Percentiles rank a stretch among this genome's conserved stretches.
Evolutionary conservation across 2,113 vertebrate genomes (phyloP).

Genomic region (Cathartes aura): DNA sequence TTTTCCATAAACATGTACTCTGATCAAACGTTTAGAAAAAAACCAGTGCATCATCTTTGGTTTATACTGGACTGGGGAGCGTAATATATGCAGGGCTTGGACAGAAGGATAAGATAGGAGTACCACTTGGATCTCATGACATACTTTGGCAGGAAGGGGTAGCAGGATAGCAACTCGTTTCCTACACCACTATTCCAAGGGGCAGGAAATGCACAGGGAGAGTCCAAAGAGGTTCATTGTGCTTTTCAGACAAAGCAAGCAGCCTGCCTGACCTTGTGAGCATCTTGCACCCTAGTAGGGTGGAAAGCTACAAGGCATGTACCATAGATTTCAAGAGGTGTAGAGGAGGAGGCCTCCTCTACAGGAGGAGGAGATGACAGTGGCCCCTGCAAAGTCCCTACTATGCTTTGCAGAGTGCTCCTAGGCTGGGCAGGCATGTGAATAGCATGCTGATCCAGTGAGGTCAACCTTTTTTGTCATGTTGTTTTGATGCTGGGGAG

Average conservation of each 20-base stretch:
- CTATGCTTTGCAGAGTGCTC: background rate
- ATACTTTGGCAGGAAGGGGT: background rate
- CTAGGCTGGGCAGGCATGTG: background rate
- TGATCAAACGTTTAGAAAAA: background rate
- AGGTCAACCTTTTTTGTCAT: background rate
- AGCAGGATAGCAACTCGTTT: background rate
- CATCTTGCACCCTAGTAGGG: background rate
- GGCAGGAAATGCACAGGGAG: background rate
- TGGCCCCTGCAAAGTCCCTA: background rate
- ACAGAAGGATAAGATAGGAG: background rate
- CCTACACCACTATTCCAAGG: background rate
- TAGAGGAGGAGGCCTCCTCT: background rate
- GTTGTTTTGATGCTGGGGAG: background rate
- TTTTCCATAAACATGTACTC: background rate
- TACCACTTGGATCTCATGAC: background rate
- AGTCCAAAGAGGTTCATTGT: accelerated
- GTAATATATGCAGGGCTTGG: background rate
- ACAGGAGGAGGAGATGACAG: background rate
- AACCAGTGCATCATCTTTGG: background rate
- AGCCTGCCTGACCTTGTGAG: background rate
- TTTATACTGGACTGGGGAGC: background rate
- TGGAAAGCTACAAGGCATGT: background rate
- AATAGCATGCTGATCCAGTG: accelerated
- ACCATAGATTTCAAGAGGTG: background rate
- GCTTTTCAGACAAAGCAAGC: background rate